These are phyloP conservation scores for Lagodon rhomboides DNA, from an alignment of 2,797 vertebrate species.

Conservation along the genomic window DNA sequence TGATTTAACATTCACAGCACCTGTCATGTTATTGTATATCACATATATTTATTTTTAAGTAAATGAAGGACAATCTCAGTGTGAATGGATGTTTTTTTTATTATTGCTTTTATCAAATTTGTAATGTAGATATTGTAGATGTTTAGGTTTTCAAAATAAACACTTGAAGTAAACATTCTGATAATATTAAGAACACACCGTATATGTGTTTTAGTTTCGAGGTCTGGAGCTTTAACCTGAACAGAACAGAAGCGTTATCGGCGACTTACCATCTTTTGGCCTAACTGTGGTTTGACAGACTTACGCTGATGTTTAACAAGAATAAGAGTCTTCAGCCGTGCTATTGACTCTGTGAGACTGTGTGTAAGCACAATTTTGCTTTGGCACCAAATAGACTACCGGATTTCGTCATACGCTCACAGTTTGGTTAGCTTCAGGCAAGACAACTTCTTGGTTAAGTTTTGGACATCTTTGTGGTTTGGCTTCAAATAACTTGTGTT, in stretches of 20 bases:
- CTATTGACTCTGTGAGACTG: neutral
- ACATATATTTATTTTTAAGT: slow-evolving; percentile 36
- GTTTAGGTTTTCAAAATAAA: neutral
- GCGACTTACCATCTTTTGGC: too few species aligned
- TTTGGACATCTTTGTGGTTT: too few species aligned
- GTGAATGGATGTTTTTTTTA: neutral
- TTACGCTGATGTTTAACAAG: neutral
- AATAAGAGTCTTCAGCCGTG: neutral
- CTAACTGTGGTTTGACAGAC: neutral
- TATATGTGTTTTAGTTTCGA: neutral
- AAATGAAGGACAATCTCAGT: neutral
- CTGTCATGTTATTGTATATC: neutral
- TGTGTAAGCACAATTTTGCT: too few species aligned
- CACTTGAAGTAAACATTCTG: slow-evolving; percentile 15
- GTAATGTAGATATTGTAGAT: neutral
- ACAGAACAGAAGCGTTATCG: too few species aligned
- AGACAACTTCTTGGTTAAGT: too few species aligned
- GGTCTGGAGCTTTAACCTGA: neutral
- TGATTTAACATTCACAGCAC: neutral
- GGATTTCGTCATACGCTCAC: too few species aligned
- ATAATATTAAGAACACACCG: slow-evolving; percentile 1
- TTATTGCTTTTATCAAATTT: slow-evolving; percentile 6
- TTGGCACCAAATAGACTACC: too few species aligned
- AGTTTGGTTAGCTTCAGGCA: too few species aligned
- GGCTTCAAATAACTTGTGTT: too few species aligned